Percentiles rank a stretch among this genome's conserved stretches.
Evolutionary conservation across 2,888 invertebrate genomes (phyloP).

Genomic region (Adineta ricciae): DNA sequence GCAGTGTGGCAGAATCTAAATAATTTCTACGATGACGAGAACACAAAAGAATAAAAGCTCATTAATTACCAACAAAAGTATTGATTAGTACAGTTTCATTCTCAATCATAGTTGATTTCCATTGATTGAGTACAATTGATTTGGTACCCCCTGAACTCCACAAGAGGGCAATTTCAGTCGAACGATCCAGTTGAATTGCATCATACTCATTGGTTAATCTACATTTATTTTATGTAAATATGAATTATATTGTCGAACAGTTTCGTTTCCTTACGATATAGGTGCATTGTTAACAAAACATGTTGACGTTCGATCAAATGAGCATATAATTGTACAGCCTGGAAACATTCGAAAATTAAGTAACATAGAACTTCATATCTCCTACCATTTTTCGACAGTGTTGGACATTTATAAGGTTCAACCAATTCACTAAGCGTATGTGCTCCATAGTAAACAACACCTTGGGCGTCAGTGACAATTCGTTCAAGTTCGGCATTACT

Average conservation of each 20-base stretch:
- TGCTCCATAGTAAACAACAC: background rate
- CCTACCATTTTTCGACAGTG: background rate
- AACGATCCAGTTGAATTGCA: background rate
- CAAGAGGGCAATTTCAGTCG: background rate
- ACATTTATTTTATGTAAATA: background rate
- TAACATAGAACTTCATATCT: too few relatives aligned
- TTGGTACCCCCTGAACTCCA: background rate
- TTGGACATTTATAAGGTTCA: background rate
- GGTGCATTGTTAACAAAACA: background rate
- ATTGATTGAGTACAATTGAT: background rate
- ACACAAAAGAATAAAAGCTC: background rate
- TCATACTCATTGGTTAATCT: background rate
- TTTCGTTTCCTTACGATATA: background rate
- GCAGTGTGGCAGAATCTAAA: background rate
- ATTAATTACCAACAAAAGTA: background rate
- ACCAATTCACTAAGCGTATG: background rate
- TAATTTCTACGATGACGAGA: too few relatives aligned
- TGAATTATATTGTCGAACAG: too few relatives aligned
- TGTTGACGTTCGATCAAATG: conserved; percentile 17
- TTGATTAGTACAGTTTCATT: background rate
- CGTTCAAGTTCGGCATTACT: conserved; percentile 8
- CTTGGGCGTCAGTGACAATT: background rate
- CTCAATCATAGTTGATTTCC: conserved; percentile 5
- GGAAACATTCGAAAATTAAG: too few relatives aligned
- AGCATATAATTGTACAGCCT: conserved; percentile 3